Conservation (phyloP, 2,888 invertebrate genomes). For the Steinernema scapterisci region DNA sequence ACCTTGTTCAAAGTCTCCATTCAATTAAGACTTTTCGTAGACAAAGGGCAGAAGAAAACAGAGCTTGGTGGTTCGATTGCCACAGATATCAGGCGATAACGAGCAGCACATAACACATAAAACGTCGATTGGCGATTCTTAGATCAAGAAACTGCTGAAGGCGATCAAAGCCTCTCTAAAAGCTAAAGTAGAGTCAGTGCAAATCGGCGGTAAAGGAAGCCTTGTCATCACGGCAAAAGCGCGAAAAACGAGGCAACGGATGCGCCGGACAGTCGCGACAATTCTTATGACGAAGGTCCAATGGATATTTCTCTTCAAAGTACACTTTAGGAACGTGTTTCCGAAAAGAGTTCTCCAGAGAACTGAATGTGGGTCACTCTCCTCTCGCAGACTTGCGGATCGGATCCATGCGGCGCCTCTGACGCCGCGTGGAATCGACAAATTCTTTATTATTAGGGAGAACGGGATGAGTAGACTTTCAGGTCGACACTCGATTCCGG, state of each 20-base stretch:
- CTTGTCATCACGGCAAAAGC: too few relatives aligned
- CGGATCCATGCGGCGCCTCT: constrained; percentile 30
- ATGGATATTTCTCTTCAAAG: constrained; percentile 20
- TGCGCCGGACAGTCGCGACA: too few relatives aligned
- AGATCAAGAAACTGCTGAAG: too few relatives aligned
- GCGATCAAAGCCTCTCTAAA: too few relatives aligned
- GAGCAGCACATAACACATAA: neutral
- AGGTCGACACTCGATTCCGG: constrained; percentile 16
- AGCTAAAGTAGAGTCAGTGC: too few relatives aligned
- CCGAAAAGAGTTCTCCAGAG: constrained; percentile 33
- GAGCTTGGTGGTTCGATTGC: neutral
- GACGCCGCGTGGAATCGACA: neutral
- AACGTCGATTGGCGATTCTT: neutral
- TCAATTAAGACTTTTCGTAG: neutral
- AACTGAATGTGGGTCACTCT: constrained; percentile 25
- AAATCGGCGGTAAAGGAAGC: too few relatives aligned
- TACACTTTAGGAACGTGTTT: constrained; percentile 32
- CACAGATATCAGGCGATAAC: constrained; percentile 18
- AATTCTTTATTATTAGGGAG: constrained; percentile 12
- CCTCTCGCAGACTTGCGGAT: constrained; percentile 28
- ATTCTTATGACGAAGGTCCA: constrained; percentile 14
- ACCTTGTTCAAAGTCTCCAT: neutral
- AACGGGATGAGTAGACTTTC: constrained; percentile 8
- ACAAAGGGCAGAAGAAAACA: neutral
- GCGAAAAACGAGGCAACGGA: too few relatives aligned